Evolutionary conservation across 2,888 invertebrate species (phyloP), one percentile per base, ranked within the genome.

Genomic region (Latheticus oryzae): DNA sequence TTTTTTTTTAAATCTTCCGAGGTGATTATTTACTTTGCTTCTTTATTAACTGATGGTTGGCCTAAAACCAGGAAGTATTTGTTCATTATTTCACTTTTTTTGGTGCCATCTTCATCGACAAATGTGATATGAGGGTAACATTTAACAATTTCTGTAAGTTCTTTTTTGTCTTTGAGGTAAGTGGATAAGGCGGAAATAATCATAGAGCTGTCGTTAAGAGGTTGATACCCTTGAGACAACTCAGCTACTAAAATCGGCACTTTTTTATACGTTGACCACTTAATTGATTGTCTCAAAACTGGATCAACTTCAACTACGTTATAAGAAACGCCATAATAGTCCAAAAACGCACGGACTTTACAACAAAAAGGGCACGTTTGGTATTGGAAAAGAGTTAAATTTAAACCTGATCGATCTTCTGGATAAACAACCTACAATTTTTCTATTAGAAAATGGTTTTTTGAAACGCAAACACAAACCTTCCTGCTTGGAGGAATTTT

Each of bases 361-460:
- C 96, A 97, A 79, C 97, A 97, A 78, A 97, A 98, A 0, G 98
- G 98, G 73, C 98, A 99, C 0, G 96, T 96, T 71, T 96, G 92
- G 76, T 96, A 99, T 81, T 99, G 99, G 75, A 93, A 99, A 9
- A 99, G 81, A 0, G 93, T 89, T 33, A 99, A 79, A 66, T 94
- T 88, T 53, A 95, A 79, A 15, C 88, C 87, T 32, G 83, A 83
- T 1, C 74, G 79, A 72, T 93, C 91, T 2, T 82, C 79, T 0
- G 87, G 83, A 73, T 84, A 87, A 5, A 83, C 67, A 47, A 90
- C 80, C 87, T 91, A 71, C 53, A 64, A 61, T 62, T 58, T 64
- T 53, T 30, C 7, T 19, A 37, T 37, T 2, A 23, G 11, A 30
- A 43, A 8, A 13, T 15, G 11, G 3, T 9, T 3, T 5, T 8